Base-by-base conservation (phyloP, 2,888 invertebrate species). In the Colletes collaris region DNA sequence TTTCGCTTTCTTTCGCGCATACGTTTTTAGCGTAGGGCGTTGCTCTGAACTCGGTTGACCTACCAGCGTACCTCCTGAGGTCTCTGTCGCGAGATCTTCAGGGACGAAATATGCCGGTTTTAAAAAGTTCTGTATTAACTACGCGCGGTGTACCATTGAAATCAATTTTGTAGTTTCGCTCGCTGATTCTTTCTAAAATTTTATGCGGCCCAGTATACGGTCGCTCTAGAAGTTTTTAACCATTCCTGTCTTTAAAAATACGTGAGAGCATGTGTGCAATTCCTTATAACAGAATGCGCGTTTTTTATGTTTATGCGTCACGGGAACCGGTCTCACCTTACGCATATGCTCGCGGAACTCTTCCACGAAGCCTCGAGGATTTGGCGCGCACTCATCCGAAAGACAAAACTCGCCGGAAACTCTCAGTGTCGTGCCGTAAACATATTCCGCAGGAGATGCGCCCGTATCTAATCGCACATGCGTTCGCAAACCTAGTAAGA, bases 401-500 rank as follows among this genome's bases (percentile, higher is more conserved):
- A 60, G 46, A 49, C 81, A 55, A n/a, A 84, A 78, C 52, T 84
- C 82, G 11, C 81, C 85, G 55, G 85, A 79, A 8, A 79, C 4
- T 5, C 76, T 50, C 11, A 84, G 19, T 0, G 71, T 64, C 5
- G 72, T 75, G 1, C 76, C 77, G 46, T 69, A 81, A 0, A 81
- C 2, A 46, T 74, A 67, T 52, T 82, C 75, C 0, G 77, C 77
- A 2, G 37, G n/a, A 4, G 40, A 40, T 7, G 59, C 37, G 3
- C 6, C 19, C 35, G 53, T 37, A 2, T 40, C 49, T n/a, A 13
- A 8, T 4, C 52, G 53, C 3, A 68, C 68, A 27, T n/a, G 7
- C 11, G 82, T 70, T 0, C 80, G 55, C 5, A 83, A 16, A 0
- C 8, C 40, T 40, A 40, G 40, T 3, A 40, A 40, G 40, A 83